A percentile compares a stretch with the other conserved stretches of the same genome.
Conservation (phyloP, 2,797 vertebrate species). For the Cyclura pinguis region DNA sequence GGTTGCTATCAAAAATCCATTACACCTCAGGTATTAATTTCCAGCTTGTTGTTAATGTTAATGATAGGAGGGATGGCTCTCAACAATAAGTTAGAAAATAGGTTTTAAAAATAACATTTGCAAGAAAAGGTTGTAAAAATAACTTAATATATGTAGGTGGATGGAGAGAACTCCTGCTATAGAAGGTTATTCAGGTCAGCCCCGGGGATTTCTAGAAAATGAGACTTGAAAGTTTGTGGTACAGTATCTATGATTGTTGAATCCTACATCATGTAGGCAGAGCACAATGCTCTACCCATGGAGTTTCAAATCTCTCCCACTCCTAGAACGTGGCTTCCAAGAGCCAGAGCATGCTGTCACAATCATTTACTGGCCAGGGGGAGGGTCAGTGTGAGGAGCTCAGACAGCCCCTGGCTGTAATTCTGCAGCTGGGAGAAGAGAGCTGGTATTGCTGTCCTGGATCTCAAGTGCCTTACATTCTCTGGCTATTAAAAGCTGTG, state of each 20-base stretch:
- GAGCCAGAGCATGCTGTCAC: too few species aligned
- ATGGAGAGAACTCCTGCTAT: neutral
- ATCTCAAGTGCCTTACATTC: too few species aligned
- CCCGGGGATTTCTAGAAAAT: neutral
- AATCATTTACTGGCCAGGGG: too few species aligned
- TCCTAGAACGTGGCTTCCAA: too few species aligned
- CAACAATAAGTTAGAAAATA: conserved; percentile 26
- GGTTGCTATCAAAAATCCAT: conserved; percentile 47
- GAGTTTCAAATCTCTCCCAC: too few species aligned
- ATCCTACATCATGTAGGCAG: too few species aligned
- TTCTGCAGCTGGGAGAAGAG: too few species aligned
- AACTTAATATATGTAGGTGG: conserved; percentile 12
- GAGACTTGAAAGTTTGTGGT: neutral
- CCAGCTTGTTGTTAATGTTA: conserved; percentile 27
- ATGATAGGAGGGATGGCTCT: neutral
- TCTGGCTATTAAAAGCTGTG: too few species aligned
- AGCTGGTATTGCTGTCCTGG: too few species aligned
- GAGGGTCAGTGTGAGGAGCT: too few species aligned
- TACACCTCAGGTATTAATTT: conserved; percentile 39
- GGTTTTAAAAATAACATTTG: neutral
- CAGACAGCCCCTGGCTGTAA: too few species aligned
- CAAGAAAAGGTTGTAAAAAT: neutral
- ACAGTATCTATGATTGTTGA: neutral
- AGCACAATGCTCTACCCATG: too few species aligned
- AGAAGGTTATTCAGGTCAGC: neutral